These are phyloP conservation scores for Apis laboriosa DNA, from an alignment of 1,140 invertebrate genomes.

Conservation along the genomic window DNA sequence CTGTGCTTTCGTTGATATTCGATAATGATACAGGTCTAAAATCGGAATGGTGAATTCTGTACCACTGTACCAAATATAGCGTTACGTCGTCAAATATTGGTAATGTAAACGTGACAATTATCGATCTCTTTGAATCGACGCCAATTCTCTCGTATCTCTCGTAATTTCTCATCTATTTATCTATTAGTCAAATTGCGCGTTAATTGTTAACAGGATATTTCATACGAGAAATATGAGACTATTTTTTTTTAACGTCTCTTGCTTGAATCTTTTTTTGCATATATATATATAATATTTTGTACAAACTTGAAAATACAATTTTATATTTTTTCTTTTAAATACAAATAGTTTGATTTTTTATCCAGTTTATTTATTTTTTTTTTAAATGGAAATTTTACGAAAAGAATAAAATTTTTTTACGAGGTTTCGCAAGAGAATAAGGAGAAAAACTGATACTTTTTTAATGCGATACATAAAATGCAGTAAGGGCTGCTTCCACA, in stretches of 20 bases:
- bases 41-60: no score
- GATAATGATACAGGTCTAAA: not conserved
- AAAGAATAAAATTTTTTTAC: not conserved
- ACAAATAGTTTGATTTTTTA: no score
- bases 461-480: not conserved
- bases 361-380: no score
- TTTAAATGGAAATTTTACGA: not conserved
- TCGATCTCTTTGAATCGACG: not conserved
- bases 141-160: slow-evolving; percentile 4
- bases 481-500: not conserved
- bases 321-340: no score
- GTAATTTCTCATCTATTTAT: no score
- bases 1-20: not conserved
- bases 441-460: not conserved
- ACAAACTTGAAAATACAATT: no score
- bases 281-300: no score
- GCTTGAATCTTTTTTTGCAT: no score
- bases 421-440: not conserved
- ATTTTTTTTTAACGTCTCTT: no score
- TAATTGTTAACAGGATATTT: not conserved
- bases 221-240: no score
- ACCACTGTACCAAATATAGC: not conserved
- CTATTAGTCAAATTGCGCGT: not conserved
- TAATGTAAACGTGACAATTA: not conserved
- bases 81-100: not conserved